Evolutionary conservation across 2,113 vertebrate species (phyloP).

Genomic region (Strigops habroptila): DNA sequence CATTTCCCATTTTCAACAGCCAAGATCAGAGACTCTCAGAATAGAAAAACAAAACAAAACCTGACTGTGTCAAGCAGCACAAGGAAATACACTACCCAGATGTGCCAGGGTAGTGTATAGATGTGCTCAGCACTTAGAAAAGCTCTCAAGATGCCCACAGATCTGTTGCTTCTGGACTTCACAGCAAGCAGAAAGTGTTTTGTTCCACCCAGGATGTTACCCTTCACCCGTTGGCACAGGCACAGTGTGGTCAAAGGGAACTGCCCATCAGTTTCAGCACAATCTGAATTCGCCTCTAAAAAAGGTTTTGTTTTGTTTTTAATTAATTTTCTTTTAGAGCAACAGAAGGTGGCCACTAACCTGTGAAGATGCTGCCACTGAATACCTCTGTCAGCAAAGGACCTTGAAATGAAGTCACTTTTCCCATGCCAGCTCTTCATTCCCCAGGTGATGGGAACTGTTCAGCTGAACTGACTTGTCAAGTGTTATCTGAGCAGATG

Average conservation of each 20-base stretch:
- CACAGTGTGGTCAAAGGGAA: background rate
- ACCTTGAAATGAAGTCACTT: accelerated
- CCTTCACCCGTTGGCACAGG: background rate
- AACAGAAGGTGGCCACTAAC: background rate
- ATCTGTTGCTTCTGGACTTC: background rate
- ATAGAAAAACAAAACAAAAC: background rate
- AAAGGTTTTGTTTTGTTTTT: background rate
- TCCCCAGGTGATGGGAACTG: background rate
- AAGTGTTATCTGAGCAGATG: background rate
- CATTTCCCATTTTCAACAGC: background rate
- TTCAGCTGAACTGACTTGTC: background rate
- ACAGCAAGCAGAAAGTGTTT: background rate
- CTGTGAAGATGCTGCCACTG: background rate
- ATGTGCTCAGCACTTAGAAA: background rate
- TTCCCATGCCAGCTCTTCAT: background rate
- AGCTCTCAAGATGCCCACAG: background rate
- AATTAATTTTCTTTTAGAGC: background rate
- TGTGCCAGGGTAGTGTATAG: background rate
- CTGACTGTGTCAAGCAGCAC: background rate
- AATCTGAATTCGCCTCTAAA: background rate
- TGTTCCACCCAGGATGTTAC: background rate
- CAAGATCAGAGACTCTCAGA: background rate
- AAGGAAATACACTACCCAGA: background rate
- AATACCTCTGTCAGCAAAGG: background rate
- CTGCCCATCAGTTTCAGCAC: background rate